Evolutionary conservation across 2,888 invertebrate species (phyloP).

Genomic region (Holacanthella duospinosa): DNA sequence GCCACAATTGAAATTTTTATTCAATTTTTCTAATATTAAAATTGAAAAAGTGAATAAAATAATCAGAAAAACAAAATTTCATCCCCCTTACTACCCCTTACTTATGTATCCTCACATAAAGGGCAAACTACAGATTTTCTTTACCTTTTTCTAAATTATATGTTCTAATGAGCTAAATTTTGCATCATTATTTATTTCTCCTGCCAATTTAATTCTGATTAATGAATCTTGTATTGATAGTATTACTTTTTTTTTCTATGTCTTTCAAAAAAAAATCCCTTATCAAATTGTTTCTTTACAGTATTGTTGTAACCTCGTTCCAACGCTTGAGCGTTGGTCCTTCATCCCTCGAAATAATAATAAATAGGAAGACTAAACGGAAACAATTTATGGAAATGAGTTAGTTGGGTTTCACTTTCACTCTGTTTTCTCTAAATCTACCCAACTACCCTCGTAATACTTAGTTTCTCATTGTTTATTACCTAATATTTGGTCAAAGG

Average conservation of each 20-base stretch:
- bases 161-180: too few relatives aligned
- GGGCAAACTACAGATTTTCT: not conserved
- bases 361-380: too few relatives aligned
- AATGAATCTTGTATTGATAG: slow-evolving; percentile 1
- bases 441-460: too few relatives aligned
- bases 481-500: slow-evolving; percentile 9
- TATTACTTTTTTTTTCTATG: too few relatives aligned
- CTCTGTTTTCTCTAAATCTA: too few relatives aligned
- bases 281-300: too few relatives aligned
- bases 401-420: not conserved
- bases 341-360: too few relatives aligned
- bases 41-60: not conserved
- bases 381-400: too few relatives aligned
- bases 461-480: slow-evolving; percentile 1
- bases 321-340: too few relatives aligned
- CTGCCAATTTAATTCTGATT: slow-evolving; percentile 4
- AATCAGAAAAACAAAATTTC: not conserved
- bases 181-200: too few relatives aligned
- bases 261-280: not conserved
- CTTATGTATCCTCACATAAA: not conserved
- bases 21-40: not conserved
- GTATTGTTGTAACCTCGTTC: too few relatives aligned
- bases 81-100: not conserved
- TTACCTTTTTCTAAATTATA: not conserved
- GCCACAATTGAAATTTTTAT: not conserved